Percentiles rank a stretch among this genome's conserved stretches.
Evolutionary conservation across 2,888 invertebrate species (phyloP).

Genomic region (Hydropsyche betteni): DNA sequence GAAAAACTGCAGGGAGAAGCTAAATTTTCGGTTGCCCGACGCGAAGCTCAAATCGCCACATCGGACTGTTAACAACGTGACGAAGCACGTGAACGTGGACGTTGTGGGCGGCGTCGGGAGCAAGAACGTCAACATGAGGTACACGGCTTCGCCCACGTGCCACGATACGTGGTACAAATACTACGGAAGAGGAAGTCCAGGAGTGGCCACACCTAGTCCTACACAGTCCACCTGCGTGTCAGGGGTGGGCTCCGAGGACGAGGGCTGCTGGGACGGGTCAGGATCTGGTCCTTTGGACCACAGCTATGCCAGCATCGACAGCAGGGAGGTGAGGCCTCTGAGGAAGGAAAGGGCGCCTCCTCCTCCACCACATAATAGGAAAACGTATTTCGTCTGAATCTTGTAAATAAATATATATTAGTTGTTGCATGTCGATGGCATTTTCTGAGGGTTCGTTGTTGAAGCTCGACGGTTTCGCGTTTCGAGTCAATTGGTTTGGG

Average conservation of each 20-base stretch:
- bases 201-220: slow-evolving; percentile 69
- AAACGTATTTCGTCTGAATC: slow-evolving; percentile 65
- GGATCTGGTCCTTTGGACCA: slow-evolving; percentile 64
- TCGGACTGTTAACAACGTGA: slow-evolving; percentile 65
- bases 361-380: slow-evolving; percentile 54
- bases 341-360: slow-evolving; percentile 44
- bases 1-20: slow-evolving; percentile 87
- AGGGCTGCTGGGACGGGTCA: slow-evolving; percentile 70
- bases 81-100: slow-evolving; percentile 63
- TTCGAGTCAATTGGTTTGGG: no score
- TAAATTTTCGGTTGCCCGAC: slow-evolving; percentile 85
- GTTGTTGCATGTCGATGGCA: no score
- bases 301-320: slow-evolving; percentile 68
- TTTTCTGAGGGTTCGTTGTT: no score
- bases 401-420: slow-evolving; percentile 24
- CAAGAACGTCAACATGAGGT: slow-evolving; percentile 65
- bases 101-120: slow-evolving; percentile 9
- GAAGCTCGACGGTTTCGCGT: no score
- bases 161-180: slow-evolving; percentile 67
- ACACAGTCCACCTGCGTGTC: slow-evolving; percentile 73
- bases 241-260: slow-evolving; percentile 70
- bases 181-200: slow-evolving; percentile 58
- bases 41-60: slow-evolving; percentile 70
- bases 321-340: slow-evolving; percentile 64
- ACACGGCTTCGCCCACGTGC: slow-evolving; percentile 64